Evolutionary conservation across 2,113 vertebrate species (phyloP), one percentile per base, ranked within the genome.

Genomic region (Cyrtonyx montezumae): DNA sequence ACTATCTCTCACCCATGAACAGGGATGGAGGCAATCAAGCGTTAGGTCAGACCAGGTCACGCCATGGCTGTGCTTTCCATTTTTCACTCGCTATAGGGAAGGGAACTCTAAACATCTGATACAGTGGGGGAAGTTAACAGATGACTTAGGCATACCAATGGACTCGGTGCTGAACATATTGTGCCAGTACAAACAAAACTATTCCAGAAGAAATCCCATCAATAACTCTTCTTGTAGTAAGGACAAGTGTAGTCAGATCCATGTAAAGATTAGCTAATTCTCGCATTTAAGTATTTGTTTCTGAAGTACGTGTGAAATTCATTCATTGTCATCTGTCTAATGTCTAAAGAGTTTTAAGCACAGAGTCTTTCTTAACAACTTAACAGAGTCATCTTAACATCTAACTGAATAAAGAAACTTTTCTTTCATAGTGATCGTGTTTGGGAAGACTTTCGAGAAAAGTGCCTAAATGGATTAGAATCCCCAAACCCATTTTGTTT

Each of bases 81-180:
- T 97, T 96, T 91, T 97, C 96, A 97, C 53, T 95, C 79, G 58
- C 1, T 94, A 96, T 97, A 96, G 91, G 75, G 69, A 93, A 96
- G 80, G 49, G 79, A 96, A 84, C 83, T 85, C 51, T 96, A 97
- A 97, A 97, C 94, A 96, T 58, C 78, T 85, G 80, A 95, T 77
- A 28, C 78, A 90, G 84, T 65, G 79, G 84, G 49, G 91, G 95
- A 97, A 94, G 84, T 88, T 96, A 95, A 96, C 13, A 51, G 91
- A 97, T 97, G 85, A 87, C 65, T 92, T 46, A 62, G 71, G 79
- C 69, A 43, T 68, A 34, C 65, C 67, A 62, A 82, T 82, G 70
- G 37, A 74, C 84, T 37, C 81, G 59, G 34, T 59, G 48, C 55
- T 90, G 65, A 90, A 58, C 48, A 77, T 13, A 58, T n/a, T 67